A percentile compares a stretch with the other conserved stretches of the same genome.
phyloP scores from a whole-genome alignment of 2,797 vertebrate genomes.

The Halcyon smyrnensis region DNA sequence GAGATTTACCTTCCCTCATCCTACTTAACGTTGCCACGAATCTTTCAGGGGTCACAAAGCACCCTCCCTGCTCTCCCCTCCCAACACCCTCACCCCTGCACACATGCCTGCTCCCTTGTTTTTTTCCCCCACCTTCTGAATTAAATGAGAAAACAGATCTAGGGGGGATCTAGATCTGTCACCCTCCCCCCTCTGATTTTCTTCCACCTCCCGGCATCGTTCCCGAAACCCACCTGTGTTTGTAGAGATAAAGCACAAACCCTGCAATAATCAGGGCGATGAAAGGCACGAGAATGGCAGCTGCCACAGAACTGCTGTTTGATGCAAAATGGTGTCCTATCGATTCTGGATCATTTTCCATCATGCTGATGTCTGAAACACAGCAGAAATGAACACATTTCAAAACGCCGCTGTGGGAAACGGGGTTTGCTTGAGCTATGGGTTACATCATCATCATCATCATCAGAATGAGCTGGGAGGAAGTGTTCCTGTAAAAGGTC shows the following conservation, averaged over 20 bases:
- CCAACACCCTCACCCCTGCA: background rate
- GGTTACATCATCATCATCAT: background rate
- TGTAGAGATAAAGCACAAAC: slow-evolving; percentile 99
- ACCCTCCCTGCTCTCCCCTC: background rate
- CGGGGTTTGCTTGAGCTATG: background rate
- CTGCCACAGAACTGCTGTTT: slow-evolving; percentile 98
- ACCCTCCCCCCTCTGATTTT: background rate
- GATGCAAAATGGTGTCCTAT: slow-evolving; percentile 92
- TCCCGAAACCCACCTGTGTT: slow-evolving; percentile 88
- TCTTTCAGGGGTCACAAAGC: background rate
- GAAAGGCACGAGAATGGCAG: slow-evolving; percentile 99
- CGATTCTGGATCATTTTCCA: slow-evolving; percentile 85
- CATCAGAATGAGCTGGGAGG: background rate
- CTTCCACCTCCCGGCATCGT: rapidly evolving
- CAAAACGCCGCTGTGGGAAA: background rate
- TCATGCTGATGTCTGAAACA: slow-evolving; percentile 79
- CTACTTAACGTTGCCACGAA: background rate
- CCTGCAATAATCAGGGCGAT: slow-evolving; percentile 99
- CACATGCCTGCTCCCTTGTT: rapidly evolving
- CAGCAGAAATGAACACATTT: background rate
- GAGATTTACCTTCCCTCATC: background rate
- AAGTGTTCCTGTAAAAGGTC: background rate
- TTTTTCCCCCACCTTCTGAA: background rate
- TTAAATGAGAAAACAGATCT: background rate
- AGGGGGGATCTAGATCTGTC: too few relatives aligned